Evolutionary conservation across 2,888 invertebrate species (phyloP).

Genomic region (Erynnis tages): DNA sequence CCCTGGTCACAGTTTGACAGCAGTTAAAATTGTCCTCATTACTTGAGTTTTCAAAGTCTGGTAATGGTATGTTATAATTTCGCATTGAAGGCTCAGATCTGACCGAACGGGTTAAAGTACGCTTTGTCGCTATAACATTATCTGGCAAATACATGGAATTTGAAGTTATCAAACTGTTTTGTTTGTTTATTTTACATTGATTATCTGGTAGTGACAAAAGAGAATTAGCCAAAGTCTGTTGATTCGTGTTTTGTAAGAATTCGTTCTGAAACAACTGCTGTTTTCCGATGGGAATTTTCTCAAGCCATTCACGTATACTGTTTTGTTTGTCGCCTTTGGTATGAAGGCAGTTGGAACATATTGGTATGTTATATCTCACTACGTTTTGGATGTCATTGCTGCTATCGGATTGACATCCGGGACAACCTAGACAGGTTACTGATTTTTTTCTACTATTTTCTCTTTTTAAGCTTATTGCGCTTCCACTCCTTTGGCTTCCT

Average conservation of each 20-base stretch:
- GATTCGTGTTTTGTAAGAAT: constrained; percentile 44
- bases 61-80: constrained; percentile 67
- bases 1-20: constrained; percentile 55
- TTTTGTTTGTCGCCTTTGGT: constrained; percentile 86
- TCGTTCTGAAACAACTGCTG: constrained; percentile 53
- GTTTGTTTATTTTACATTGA: constrained; percentile 55
- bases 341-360: constrained; percentile 78
- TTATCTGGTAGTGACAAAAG: constrained; percentile 61
- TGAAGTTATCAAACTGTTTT: constrained; percentile 61
- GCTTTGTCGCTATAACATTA: constrained; percentile 51
- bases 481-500: constrained; percentile 78
- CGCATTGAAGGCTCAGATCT: constrained; percentile 68
- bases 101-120: constrained; percentile 61
- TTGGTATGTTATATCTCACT: constrained; percentile 65
- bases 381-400: constrained; percentile 56
- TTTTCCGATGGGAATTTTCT: constrained; percentile 83
- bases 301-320: constrained; percentile 88
- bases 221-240: constrained; percentile 56
- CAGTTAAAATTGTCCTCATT: constrained; percentile 44
- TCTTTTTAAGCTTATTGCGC: constrained; percentile 81
- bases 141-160: constrained; percentile 51
- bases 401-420: constrained; percentile 80
- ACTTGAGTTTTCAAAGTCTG: constrained; percentile 55
- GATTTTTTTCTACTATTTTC: constrained; percentile 82
- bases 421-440: constrained; percentile 83